phyloP scores from a whole-genome alignment of 2,888 invertebrate species.

The Penaeus monodon region DNA sequence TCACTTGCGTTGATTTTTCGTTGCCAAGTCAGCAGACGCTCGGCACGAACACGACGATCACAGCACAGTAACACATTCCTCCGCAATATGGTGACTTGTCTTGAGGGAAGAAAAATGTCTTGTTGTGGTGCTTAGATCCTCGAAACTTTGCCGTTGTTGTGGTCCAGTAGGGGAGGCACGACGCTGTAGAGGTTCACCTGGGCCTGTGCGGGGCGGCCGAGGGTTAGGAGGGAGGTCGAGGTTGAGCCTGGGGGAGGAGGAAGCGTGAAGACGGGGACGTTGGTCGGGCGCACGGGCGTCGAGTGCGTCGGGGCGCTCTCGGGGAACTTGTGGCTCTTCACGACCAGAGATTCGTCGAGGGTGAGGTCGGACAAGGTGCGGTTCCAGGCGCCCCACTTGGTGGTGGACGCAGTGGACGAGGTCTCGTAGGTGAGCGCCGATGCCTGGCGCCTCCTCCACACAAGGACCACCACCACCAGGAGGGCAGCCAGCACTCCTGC shows the following conservation, averaged over 20 bases:
- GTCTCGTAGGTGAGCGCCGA: conserved; percentile 24
- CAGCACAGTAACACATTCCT: too few species aligned
- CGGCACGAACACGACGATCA: too few species aligned
- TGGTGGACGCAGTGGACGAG: conserved; percentile 12
- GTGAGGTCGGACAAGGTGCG: conserved; percentile 37
- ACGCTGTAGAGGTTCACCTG: conserved; percentile 39
- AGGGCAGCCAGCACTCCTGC: conserved; percentile 48
- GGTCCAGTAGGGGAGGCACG: conserved; percentile 31
- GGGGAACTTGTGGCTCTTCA: conserved; percentile 32
- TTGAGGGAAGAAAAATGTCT: too few species aligned
- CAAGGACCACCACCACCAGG: conserved; percentile 28
- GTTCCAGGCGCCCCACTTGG: conserved; percentile 41
- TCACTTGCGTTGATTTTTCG: too few species aligned
- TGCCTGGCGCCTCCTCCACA: conserved; percentile 26
- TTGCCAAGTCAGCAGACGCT: too few species aligned
- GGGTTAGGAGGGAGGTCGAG: conserved; percentile 24
- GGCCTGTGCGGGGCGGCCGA: conserved; percentile 33
- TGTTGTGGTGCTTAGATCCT: conserved; percentile 21
- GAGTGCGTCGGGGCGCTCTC: conserved; percentile 8
- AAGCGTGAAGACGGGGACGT: conserved; percentile 29
- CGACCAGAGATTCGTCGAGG: conserved; percentile 45
- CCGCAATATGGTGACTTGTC: too few species aligned
- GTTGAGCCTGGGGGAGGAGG: conserved; percentile 4
- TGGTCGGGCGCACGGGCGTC: conserved; percentile 25
- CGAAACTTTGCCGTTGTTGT: conserved; percentile 21